Evolutionary conservation across 2,797 vertebrate species (phyloP).

Genomic region (Lacerta viridis): DNA sequence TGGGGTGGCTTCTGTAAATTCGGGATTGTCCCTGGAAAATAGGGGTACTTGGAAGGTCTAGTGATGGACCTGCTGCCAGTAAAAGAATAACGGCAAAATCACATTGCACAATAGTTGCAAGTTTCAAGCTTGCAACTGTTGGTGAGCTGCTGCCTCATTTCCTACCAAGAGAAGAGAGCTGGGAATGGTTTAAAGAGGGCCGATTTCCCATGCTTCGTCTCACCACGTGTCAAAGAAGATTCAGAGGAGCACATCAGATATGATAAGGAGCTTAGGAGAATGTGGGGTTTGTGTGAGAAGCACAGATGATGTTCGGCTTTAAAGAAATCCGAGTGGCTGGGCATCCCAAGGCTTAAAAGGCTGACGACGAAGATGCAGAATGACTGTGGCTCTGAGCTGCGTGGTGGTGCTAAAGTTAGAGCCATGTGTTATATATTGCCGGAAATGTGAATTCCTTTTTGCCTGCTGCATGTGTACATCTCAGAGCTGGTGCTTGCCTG

Average conservation of each 20-base stretch:
- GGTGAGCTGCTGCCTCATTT: constrained; percentile 11
- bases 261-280: constrained; percentile 13
- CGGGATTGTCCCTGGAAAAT: no score
- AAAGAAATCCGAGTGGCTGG: neutral
- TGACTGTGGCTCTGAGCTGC: neutral
- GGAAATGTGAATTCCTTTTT: neutral
- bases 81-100: neutral
- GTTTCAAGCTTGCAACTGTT: neutral
- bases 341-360: constrained; percentile 4
- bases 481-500: neutral
- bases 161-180: neutral
- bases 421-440: neutral
- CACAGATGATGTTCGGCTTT: neutral
- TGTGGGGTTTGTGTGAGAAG: neutral
- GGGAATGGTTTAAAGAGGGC: neutral
- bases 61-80: neutral
- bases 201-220: neutral
- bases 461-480: neutral
- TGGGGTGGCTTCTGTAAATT: no score
- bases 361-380: neutral
- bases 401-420: no score
- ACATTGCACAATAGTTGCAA: neutral
- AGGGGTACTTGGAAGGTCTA: no score
- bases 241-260: constrained; percentile 5
- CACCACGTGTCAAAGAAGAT: neutral